phyloP scores from a whole-genome alignment of 2,113 vertebrate species.

The Lampris megalopsis region DNA sequence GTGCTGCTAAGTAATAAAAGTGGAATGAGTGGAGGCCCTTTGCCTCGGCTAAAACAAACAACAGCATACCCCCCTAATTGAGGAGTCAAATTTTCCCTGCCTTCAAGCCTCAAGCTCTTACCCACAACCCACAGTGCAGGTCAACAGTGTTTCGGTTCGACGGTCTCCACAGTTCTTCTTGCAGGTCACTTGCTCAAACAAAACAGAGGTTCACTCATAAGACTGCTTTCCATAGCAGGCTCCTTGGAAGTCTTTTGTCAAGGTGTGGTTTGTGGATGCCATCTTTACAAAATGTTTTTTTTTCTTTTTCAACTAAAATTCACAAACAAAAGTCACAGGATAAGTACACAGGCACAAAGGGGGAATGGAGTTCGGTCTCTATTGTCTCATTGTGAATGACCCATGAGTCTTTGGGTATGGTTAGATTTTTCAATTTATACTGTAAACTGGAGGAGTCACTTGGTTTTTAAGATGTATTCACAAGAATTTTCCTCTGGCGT shows the following conservation, averaged over 20 bases:
- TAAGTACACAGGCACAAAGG: conserved; percentile 62
- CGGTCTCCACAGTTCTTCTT: conserved; percentile 67
- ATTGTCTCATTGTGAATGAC: conserved; percentile 43
- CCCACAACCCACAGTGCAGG: conserved; percentile 78
- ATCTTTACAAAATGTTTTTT: neutral
- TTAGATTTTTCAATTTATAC: conserved; percentile 44
- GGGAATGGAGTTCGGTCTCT: conserved; percentile 50
- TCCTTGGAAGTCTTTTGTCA: conserved; percentile 52
- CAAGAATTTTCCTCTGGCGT: conserved; percentile 37
- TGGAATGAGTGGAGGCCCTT: conserved; percentile 67
- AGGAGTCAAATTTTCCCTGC: conserved; percentile 34
- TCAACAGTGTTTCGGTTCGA: conserved; percentile 83
- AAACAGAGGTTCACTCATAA: conserved; percentile 47
- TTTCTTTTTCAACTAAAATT: conserved; percentile 39
- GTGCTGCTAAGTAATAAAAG: conserved; percentile 76
- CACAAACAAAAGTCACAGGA: conserved; percentile 54
- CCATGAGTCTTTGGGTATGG: conserved; percentile 58
- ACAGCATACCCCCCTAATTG: conserved; percentile 10
- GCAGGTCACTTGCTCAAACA: conserved; percentile 55
- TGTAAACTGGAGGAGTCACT: conserved; percentile 28
- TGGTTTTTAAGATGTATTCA: conserved; percentile 3
- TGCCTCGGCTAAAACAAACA: conserved; percentile 70
- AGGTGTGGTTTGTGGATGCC: conserved; percentile 39
- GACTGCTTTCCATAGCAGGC: conserved; percentile 47
- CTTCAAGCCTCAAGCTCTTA: conserved; percentile 24